Conservation (phyloP, 2,797 vertebrate genomes). For the Halcyon chelicuti region DNA sequence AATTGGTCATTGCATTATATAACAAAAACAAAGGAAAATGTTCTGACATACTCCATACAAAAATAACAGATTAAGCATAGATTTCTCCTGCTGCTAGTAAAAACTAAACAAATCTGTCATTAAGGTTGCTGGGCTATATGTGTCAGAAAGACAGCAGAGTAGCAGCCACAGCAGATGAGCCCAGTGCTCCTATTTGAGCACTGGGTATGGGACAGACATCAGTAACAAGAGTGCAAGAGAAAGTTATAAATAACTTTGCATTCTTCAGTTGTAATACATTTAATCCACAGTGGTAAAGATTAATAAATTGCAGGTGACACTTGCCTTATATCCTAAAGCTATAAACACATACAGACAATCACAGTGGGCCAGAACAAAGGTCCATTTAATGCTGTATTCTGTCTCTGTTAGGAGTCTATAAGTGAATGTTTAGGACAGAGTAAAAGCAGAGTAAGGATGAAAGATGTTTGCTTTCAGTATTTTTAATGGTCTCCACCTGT, state of each 20-base stretch:
- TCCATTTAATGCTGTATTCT: background rate
- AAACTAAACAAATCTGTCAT: background rate
- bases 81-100: background rate
- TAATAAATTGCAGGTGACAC: background rate
- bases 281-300: background rate
- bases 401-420: background rate
- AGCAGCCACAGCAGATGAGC: background rate
- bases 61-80: background rate
- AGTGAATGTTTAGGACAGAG: background rate
- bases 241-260: background rate
- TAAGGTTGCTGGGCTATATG: background rate
- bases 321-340: background rate
- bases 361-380: background rate
- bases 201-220: background rate
- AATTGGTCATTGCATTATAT: background rate
- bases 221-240: background rate
- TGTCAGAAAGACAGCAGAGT: background rate
- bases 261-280: background rate
- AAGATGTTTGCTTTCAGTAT: background rate
- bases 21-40: background rate
- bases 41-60: background rate
- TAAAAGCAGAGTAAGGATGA: background rate
- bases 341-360: background rate
- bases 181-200: background rate
- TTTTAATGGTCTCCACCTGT: background rate